Evolutionary conservation across 2,113 vertebrate genomes (phyloP).

Genomic region (Thymallus thymallus): DNA sequence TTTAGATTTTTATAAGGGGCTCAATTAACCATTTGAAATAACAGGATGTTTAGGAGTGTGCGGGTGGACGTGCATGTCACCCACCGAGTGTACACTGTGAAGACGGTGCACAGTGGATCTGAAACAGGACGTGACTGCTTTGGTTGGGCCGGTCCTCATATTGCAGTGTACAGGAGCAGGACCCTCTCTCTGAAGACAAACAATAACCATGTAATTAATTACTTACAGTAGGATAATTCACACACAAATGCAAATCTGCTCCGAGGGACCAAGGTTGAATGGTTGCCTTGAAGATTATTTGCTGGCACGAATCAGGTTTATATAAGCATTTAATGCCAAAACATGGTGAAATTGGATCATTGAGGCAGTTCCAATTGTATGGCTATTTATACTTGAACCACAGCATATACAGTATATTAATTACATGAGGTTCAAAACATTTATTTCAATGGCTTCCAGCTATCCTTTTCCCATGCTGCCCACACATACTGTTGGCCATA

Average conservation of each 20-base stretch:
- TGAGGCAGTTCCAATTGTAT: no score
- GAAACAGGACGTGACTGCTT: constrained; percentile 77
- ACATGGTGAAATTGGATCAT: no score
- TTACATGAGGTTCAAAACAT: background rate
- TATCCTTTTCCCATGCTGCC: background rate
- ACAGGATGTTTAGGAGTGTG: background rate
- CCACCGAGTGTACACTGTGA: constrained; percentile 64
- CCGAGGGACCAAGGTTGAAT: no score
- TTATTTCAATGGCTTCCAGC: background rate
- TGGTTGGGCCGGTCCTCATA: constrained; percentile 45
- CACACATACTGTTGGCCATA: background rate
- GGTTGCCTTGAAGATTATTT: no score
- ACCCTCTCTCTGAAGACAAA: constrained; percentile 51
- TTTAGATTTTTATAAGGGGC: no score
- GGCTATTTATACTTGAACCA: no score
- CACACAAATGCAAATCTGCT: background rate
- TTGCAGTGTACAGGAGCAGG: constrained; percentile 77
- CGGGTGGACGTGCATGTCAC: constrained; percentile 33
- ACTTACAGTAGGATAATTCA: background rate
- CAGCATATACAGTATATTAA: background rate
- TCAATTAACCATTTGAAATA: no score
- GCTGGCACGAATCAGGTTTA: no score
- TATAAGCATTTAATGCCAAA: no score
- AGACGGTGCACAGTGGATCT: constrained; percentile 76
- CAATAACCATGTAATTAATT: background rate